Percentiles rank a stretch among this genome's conserved stretches.
Evolutionary conservation across 2,113 vertebrate species (phyloP).

Genomic region (Thermophis baileyi): DNA sequence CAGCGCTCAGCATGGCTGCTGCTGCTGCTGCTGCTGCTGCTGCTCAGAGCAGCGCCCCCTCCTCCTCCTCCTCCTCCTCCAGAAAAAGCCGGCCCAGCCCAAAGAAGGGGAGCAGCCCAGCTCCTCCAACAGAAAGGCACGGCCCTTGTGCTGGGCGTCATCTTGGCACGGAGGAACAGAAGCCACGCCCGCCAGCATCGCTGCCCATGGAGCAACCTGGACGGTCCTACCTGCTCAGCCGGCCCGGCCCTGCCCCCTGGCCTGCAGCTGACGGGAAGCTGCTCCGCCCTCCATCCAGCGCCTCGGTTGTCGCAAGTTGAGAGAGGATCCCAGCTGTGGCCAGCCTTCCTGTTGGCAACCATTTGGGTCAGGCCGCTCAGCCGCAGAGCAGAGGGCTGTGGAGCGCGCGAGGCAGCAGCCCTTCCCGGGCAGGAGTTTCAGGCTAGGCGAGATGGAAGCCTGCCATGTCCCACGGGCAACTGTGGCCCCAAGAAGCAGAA

Average conservation of each 20-base stretch:
- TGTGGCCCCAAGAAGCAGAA: accelerated
- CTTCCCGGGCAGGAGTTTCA: too few relatives aligned
- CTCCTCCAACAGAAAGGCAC: neutral
- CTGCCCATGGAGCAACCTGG: neutral
- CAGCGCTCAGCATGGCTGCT: neutral
- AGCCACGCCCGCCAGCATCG: neutral
- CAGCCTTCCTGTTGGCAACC: neutral
- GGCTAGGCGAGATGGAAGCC: slow-evolving; percentile 7
- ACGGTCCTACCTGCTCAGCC: neutral
- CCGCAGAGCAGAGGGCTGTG: neutral
- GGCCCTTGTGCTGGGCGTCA: neutral
- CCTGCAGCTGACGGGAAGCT: slow-evolving; percentile 11
- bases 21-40: neutral
- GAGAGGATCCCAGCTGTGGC: slow-evolving; percentile 35
- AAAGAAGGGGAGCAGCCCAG: neutral
- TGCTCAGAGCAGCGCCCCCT: neutral
- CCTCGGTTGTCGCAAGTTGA: slow-evolving; percentile 38
- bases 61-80: too few relatives aligned
- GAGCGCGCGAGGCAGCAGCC: neutral
- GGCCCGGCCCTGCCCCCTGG: slow-evolving; percentile 41
- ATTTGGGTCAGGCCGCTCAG: neutral
- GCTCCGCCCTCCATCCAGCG: slow-evolving; percentile 25
- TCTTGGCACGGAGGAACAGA: neutral
- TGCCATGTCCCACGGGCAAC: accelerated
- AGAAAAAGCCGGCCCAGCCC: neutral